Percentiles rank a stretch among this genome's conserved stretches.
phyloP scores from a whole-genome alignment of 2,888 invertebrate species.

The Podotricha telesiphe region DNA sequence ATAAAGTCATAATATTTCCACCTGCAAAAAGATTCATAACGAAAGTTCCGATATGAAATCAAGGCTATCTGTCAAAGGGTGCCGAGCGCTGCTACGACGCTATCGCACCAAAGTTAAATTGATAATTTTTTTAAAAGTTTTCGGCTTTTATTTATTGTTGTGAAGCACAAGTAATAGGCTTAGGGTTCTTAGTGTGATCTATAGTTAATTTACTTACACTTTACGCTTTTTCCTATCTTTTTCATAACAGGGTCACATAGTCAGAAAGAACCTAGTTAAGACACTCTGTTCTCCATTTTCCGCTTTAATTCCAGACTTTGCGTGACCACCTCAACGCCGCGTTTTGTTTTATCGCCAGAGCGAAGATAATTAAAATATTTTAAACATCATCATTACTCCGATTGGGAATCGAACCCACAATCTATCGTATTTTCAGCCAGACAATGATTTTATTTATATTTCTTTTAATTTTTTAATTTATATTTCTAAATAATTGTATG shows the following conservation, averaged over 20 bases:
- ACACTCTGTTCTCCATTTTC: background rate
- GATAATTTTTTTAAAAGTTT: conserved; percentile 54
- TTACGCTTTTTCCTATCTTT: too few relatives aligned
- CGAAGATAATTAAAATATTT: too few relatives aligned
- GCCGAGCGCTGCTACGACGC: conserved; percentile 46
- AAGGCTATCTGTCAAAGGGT: conserved; percentile 58
- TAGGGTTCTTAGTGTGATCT: background rate
- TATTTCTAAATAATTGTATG: too few relatives aligned
- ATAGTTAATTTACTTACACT: background rate
- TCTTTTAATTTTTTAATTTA: too few relatives aligned
- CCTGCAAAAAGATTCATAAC: conserved; percentile 48
- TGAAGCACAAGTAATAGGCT: conserved; percentile 33
- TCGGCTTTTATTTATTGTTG: conserved; percentile 42
- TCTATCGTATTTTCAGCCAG: too few relatives aligned
- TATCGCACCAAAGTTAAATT: conserved; percentile 57
- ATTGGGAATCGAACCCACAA: too few relatives aligned
- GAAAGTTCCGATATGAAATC: conserved; percentile 50
- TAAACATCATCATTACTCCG: too few relatives aligned
- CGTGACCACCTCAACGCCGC: too few relatives aligned
- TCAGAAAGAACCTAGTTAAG: background rate
- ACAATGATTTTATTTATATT: too few relatives aligned
- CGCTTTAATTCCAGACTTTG: background rate
- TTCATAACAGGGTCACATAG: background rate
- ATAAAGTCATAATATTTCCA: conserved; percentile 26
- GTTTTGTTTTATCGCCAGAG: too few relatives aligned